Base-by-base conservation (phyloP, 2,888 invertebrate genomes). In the Prosapia bicincta region DNA sequence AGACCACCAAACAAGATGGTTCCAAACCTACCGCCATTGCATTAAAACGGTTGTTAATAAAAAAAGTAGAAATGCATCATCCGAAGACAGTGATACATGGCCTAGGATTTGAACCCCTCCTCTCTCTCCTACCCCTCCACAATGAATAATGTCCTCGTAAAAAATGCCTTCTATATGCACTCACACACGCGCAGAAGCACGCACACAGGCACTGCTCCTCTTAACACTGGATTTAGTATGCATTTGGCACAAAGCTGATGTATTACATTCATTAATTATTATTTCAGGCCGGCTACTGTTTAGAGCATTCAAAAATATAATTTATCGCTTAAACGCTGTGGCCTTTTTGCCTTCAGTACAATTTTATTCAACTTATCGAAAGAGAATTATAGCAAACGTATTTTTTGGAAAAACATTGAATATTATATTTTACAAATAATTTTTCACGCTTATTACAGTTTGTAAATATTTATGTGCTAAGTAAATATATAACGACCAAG, bases 21-120 rank as follows among this genome's bases (percentile, higher is more conserved):
- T 54, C 54, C 20, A 20, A 54, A n/a, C 54, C 2, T 9, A 54
- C 54, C 54, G 54, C 54, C 54, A 54, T 54, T 54, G 54, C 54
- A 20, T 20, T 20, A 20, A 54, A 54, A 54, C 54, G 54, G 54
- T 54, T 54, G 54, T 54, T 54, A 54, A 54, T 54, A 54, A 54
- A n/a, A n/a, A 54, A 54, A 54, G 54, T 54, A 54, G 54, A 54
- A 54, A 54, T 54, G 54, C 54, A 54, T 54, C 54, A 54, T 54
- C 54, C 54, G 54, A 54, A 54, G 54, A 54, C 54, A 54, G 54
- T 54, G 54, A 54, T 54, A 54, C 54, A 54, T 54, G 54, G 54
- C 20, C 20, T 54, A 54, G 54, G 54, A 54, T 54, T 54, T 54
- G 54, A 54, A 54, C n/a, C n/a, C 54, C 54, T 3, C 20, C 54